A percentile compares a stretch with the other conserved stretches of the same genome.
Conservation (phyloP, 2,797 vertebrate genomes). For the Prionace glauca region DNA sequence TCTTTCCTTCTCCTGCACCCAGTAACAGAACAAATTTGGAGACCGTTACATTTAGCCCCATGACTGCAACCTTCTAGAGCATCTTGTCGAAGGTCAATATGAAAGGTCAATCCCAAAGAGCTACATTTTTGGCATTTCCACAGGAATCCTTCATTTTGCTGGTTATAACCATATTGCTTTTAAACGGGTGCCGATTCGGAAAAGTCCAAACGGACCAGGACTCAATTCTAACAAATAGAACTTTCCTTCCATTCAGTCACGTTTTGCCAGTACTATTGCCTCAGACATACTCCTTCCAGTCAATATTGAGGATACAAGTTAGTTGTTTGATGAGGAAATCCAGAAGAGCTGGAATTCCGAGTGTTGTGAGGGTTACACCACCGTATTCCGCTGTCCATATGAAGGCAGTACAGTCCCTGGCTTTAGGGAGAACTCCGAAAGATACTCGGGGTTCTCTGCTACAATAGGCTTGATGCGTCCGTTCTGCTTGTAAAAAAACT, state of each 20-base stretch:
- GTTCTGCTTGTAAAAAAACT: slow-evolving; percentile 93
- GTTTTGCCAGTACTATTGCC: not conserved
- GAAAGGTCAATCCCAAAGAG: slow-evolving; percentile 25
- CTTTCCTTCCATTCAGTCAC: slow-evolving; percentile 23
- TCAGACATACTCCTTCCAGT: slow-evolving; percentile 20
- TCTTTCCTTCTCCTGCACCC: too few relatives aligned
- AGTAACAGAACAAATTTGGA: not conserved
- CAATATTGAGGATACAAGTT: slow-evolving; percentile 28
- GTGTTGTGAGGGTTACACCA: slow-evolving; percentile 69
- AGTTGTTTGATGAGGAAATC: slow-evolving; percentile 36
- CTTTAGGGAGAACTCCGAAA: slow-evolving; percentile 86
- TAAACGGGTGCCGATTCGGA: not conserved
- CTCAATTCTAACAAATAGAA: slow-evolving; percentile 23
- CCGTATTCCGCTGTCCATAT: slow-evolving; percentile 95
- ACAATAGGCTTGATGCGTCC: slow-evolving; percentile 80
- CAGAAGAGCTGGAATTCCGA: slow-evolving; percentile 53
- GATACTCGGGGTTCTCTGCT: slow-evolving; percentile 90
- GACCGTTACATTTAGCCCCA: not conserved
- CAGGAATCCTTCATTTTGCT: slow-evolving; percentile 62
- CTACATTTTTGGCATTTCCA: slow-evolving; percentile 58
- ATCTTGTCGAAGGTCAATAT: not conserved
- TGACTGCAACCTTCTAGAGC: not conserved
- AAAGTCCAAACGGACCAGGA: not conserved
- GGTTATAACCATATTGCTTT: slow-evolving; percentile 75
- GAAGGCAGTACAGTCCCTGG: slow-evolving; percentile 83